phyloP scores from a whole-genome alignment of 2,797 vertebrate species.

The Melanotaenia nigrans region DNA sequence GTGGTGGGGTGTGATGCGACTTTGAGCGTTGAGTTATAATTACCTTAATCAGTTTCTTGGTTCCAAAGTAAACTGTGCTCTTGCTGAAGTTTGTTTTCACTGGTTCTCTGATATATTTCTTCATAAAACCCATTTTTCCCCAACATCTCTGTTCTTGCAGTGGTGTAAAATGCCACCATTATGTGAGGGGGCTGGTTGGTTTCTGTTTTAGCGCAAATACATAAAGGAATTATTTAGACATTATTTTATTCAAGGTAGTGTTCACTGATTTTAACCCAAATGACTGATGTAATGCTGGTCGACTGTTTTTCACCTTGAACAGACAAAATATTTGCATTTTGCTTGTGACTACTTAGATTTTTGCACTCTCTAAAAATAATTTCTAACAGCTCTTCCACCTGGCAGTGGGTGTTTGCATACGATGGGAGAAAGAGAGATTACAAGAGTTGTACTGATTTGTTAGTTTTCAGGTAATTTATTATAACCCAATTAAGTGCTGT shows the following conservation, averaged over 20 bases:
- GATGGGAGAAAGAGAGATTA: background rate
- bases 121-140: background rate
- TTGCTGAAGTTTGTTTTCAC: background rate
- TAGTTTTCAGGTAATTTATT: constrained; percentile 26
- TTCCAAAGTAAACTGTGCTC: background rate
- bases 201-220: no score
- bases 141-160: background rate
- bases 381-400: background rate
- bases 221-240: no score
- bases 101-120: background rate
- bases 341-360: no score
- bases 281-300: no score
- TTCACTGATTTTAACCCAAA: no score
- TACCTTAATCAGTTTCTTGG: background rate
- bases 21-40: background rate
- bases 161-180: background rate
- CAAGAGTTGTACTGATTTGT: constrained; percentile 43
- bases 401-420: background rate
- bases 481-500: constrained; percentile 36
- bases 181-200: no score
- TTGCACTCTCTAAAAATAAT: background rate
- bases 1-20: background rate
- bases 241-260: no score
- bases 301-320: no score
- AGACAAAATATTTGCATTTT: no score